Evolutionary conservation across 2,888 invertebrate genomes (phyloP).

Genomic region (Xylota segnis): DNA sequence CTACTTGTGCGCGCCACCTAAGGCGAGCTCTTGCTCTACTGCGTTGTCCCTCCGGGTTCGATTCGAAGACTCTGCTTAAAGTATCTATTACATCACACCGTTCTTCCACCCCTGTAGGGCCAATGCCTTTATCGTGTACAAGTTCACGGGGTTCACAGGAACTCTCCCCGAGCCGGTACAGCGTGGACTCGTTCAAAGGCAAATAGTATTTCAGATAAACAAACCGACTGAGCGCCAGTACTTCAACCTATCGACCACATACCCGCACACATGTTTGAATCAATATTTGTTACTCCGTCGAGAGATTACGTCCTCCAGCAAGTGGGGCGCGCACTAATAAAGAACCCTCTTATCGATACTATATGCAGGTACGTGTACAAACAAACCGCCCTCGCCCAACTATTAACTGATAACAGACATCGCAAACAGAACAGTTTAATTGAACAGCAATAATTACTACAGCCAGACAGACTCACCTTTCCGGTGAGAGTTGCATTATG

Average conservation of each 20-base stretch:
- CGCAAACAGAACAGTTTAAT: background rate
- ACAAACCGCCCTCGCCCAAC: background rate
- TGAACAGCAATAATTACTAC: background rate
- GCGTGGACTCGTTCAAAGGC: background rate
- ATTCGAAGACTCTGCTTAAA: no score
- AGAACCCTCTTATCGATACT: background rate
- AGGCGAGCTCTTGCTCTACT: no score
- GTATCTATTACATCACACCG: no score
- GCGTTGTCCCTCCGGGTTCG: no score
- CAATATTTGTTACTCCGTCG: background rate
- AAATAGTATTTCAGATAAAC: background rate
- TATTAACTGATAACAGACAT: background rate
- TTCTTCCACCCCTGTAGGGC: no score
- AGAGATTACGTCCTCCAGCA: background rate
- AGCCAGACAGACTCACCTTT: constrained; percentile 87
- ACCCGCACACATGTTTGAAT: background rate
- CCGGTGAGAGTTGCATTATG: constrained; percentile 92
- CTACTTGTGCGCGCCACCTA: no score
- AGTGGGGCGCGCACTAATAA: background rate
- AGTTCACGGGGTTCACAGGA: no score
- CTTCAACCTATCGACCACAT: background rate
- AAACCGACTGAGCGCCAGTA: background rate
- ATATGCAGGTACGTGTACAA: background rate
- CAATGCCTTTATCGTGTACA: no score
- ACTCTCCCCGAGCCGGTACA: no score